phyloP scores from a whole-genome alignment of 23 tunicate genomes.

The Ciona savignyi region DNA sequence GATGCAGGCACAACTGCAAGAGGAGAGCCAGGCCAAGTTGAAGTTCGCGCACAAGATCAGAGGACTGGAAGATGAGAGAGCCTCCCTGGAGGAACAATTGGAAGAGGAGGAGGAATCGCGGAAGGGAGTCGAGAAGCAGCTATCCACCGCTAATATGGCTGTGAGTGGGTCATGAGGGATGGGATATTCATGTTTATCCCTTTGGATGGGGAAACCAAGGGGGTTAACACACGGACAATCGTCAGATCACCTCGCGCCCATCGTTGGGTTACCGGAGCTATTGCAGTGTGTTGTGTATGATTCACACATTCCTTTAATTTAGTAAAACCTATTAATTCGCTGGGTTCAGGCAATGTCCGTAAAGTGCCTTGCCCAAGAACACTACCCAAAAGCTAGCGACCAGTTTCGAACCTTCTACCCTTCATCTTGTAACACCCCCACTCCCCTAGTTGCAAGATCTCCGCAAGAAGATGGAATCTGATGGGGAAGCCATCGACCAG shows the following conservation, averaged over 20 bases:
- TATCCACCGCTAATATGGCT: constrained; percentile 45
- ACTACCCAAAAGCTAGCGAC: constrained; percentile 64
- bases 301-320: too few species aligned
- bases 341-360: too few species aligned
- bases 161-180: too few species aligned
- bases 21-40: constrained; percentile 82
- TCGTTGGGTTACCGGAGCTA: too few species aligned
- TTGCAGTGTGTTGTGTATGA: too few species aligned
- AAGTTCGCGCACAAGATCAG: constrained; percentile 61
- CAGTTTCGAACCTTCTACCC: constrained; percentile 56
- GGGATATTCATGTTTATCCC: too few species aligned
- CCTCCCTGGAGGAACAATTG: constrained; percentile 85
- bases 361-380: too few species aligned
- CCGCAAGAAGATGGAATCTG: constrained; percentile 74
- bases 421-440: too few species aligned
- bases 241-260: too few species aligned
- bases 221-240: too few species aligned
- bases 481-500: constrained; percentile 58
- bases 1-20: constrained; percentile 59
- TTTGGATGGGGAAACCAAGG: too few species aligned
- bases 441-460: constrained; percentile 53
- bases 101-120: constrained; percentile 94
- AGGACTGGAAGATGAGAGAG: constrained; percentile 67
- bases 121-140: constrained; percentile 77
- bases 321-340: too few species aligned